Base-by-base conservation (phyloP, 2,888 invertebrate genomes). In the Pandemis corylana region DNA sequence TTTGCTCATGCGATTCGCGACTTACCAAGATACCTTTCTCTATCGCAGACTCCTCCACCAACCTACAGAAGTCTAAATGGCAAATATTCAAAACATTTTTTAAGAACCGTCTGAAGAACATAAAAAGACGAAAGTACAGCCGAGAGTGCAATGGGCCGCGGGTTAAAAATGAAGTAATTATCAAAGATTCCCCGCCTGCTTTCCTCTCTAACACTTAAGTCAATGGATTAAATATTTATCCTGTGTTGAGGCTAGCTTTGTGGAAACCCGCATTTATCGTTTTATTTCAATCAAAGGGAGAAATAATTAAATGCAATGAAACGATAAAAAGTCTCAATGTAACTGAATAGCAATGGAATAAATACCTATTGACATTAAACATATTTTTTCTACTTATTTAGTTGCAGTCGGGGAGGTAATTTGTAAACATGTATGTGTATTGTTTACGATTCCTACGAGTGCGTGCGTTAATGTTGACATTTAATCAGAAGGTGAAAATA, bases 11-110 rank as follows among this genome's bases (percentile, higher is more conserved):
- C 7, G 77, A 80, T 62, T 75, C 77, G 80, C 49, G 71, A 81
- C n/a, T 83, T 67, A 80, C 72, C 66, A 81, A 83, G 64, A 86
- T 79, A 80, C 91, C 92, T 5, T 88, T 86, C 76, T 78, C 80
- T 15, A 91, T 92, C 64, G 84, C 83, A 1, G 90, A 90, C 74
- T 92, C 92, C 0, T 72, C 80, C 0, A 84, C 85, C 4, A 80
- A 81, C 53, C 76, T 90, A 12, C 85, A 77, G 49, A 86, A 85
- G 75, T 87, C 88, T 4, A 90, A 86, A 78, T 91, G 92, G 92
- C 81, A 77, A 71, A 75, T 79, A 28, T 81, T 90, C 15, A 87
- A 87, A 75, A 83, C 80, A 7, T 87, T 83, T 72, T 78, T 88
- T 41, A 87, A 83, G 71, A 77, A 76, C 20, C 80, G 83, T 42